phyloP scores from a whole-genome alignment of 2,797 vertebrate genomes.

The Parotocinclus haroldoi region DNA sequence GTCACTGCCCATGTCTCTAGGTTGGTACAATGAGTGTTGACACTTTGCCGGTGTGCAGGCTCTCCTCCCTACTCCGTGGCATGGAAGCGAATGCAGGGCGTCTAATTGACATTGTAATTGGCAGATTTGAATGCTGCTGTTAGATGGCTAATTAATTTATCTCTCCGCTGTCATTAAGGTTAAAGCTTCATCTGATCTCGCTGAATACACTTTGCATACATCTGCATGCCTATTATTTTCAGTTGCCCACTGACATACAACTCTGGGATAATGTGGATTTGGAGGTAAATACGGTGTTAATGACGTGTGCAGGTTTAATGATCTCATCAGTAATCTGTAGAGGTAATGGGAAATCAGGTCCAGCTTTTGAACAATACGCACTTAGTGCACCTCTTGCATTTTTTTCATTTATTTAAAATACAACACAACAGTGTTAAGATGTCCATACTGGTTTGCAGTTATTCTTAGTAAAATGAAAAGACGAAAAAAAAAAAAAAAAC shows the following conservation, averaged over 20 bases:
- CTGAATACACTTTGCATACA: slow-evolving; percentile 76
- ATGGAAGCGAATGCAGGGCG: slow-evolving; percentile 63
- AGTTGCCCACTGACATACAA: slow-evolving; percentile 53
- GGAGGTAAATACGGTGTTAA: slow-evolving; percentile 47
- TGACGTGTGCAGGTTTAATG: slow-evolving; percentile 41
- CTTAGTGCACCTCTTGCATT: too few relatives aligned
- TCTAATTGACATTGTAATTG: slow-evolving; percentile 81
- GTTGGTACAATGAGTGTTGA: slow-evolving; percentile 40
- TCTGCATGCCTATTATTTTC: slow-evolving; percentile 71
- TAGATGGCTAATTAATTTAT: slow-evolving; percentile 81
- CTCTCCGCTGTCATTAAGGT: slow-evolving; percentile 79
- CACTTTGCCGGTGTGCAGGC: slow-evolving; percentile 37
- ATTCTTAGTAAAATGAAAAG: too few relatives aligned
- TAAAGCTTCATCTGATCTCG: slow-evolving; percentile 79
- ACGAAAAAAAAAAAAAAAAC: too few relatives aligned
- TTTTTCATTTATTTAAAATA: too few relatives aligned
- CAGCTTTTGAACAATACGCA: slow-evolving; percentile 34
- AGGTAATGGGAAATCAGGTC: slow-evolving; percentile 43
- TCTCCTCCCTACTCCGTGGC: slow-evolving; percentile 25
- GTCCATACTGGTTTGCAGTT: too few relatives aligned
- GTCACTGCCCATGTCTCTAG: slow-evolving; percentile 46
- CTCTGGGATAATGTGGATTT: slow-evolving; percentile 54
- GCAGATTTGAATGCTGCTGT: slow-evolving; percentile 77
- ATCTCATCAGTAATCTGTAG: slow-evolving; percentile 40
- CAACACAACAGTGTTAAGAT: too few relatives aligned